These are phyloP conservation scores for Sinocyclocheilus grahami DNA, from an alignment of 2,113 vertebrate genomes.

Conservation along the genomic window DNA sequence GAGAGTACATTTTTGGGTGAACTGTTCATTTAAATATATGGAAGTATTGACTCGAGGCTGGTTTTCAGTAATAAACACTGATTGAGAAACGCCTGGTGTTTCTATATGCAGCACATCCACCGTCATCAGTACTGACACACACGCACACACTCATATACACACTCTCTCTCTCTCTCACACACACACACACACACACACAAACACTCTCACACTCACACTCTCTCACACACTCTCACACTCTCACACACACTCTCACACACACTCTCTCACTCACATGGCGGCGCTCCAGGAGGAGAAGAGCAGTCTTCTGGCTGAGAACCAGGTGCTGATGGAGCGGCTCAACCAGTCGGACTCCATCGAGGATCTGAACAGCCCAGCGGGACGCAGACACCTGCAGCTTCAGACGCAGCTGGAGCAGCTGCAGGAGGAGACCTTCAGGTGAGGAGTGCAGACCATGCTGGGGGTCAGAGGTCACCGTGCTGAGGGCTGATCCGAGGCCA, in stretches of 20 bases:
- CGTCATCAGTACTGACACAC: no score
- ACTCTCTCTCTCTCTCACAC: no score
- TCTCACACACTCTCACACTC: background rate
- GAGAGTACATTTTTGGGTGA: no score
- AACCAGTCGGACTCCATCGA: slow-evolving; percentile 98
- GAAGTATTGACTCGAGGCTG: background rate
- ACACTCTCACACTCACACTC: no score
- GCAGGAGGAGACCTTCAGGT: slow-evolving; percentile 98
- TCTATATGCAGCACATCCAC: no score
- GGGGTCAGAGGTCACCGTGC: no score
- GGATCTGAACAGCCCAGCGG: slow-evolving; percentile 95
- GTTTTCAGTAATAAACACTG: no score
- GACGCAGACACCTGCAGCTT: slow-evolving; percentile 91
- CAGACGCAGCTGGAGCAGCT: slow-evolving; percentile 96
- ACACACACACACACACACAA: no score
- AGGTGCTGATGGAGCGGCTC: slow-evolving; percentile 94
- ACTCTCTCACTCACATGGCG: slow-evolving; percentile 69
- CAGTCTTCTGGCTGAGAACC: slow-evolving; percentile 93
- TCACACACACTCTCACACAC: background rate
- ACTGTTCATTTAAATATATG: no score
- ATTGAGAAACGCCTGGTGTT: no score
- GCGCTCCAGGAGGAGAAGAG: slow-evolving; percentile 96
- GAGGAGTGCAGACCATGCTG: background rate
- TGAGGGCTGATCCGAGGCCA: no score
- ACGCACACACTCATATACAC: no score